phyloP scores from a whole-genome alignment of 2,888 invertebrate species.

The Cerastoderma edule region DNA sequence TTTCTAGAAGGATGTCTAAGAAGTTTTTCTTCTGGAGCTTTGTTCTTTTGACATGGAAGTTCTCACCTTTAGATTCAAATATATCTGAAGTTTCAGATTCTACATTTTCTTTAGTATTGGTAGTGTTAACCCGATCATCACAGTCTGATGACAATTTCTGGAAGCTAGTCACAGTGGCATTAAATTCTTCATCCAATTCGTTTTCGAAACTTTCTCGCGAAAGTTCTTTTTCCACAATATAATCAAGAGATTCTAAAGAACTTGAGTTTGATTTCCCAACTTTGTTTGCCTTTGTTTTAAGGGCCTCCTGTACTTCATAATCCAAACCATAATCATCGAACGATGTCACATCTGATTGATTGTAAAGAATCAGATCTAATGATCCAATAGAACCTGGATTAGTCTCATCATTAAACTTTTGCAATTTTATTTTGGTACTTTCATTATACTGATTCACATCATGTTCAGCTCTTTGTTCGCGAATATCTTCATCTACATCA shows the following conservation, averaged over 20 bases:
- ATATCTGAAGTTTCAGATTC: neutral
- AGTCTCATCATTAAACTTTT: too few species aligned
- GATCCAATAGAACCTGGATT: conserved; percentile 30
- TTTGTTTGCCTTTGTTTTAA: conserved; percentile 1
- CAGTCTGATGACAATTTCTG: neutral
- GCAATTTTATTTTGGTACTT: too few species aligned
- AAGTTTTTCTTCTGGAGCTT: conserved; percentile 28
- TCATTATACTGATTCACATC: neutral
- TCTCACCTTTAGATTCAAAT: too few species aligned
- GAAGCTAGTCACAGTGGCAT: neutral
- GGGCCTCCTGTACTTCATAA: conserved; percentile 15
- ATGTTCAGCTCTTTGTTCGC: neutral
- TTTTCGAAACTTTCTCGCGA: neutral
- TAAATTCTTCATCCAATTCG: conserved; percentile 7
- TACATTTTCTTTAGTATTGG: neutral
- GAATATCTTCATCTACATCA: conserved; percentile 5
- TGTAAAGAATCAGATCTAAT: conserved; percentile 43
- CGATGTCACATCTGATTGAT: conserved; percentile 40
- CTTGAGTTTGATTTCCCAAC: conserved; percentile 13
- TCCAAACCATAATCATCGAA: neutral
- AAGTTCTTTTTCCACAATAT: conserved; percentile 11
- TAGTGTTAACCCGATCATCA: neutral
- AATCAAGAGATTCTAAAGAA: conserved; percentile 5
- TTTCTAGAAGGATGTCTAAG: conserved; percentile 44
- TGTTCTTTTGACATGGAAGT: conserved; percentile 2